A percentile compares a stretch with the other conserved stretches of the same genome.
These are phyloP conservation scores for Bombylius discolor DNA, from an alignment of 2,888 invertebrate genomes.

Conservation along the genomic window DNA sequence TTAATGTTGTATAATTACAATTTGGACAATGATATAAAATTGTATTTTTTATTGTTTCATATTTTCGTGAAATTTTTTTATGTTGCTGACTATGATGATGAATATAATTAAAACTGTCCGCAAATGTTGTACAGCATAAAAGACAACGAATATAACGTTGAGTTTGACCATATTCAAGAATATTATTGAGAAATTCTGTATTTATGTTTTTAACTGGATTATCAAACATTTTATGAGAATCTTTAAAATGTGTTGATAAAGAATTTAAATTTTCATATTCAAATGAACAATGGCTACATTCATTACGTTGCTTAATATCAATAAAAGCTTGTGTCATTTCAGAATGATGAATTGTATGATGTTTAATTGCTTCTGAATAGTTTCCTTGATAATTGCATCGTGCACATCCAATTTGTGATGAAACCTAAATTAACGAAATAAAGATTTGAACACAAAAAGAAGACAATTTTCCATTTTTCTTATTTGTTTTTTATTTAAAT, in stretches of 20 bases:
- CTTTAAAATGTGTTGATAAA: not conserved
- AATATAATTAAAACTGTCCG: not conserved
- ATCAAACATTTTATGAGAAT: not conserved
- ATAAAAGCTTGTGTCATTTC: not conserved
- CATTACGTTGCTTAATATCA: not conserved
- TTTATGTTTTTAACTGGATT: not conserved
- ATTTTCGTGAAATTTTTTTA: not conserved
- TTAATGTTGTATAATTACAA: not conserved
- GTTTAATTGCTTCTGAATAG: not conserved
- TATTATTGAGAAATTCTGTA: not conserved
- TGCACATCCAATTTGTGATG: not conserved
- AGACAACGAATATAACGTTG: slow-evolving; percentile 1
- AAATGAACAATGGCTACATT: slow-evolving; percentile 4
- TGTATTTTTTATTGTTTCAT: not conserved
- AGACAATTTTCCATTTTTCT: no score
- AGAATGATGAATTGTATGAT: not conserved
- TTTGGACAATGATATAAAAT: not conserved
- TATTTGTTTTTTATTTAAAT: no score
- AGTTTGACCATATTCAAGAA: not conserved
- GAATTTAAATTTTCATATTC: not conserved
- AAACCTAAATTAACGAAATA: not conserved
- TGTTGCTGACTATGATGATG: not conserved
- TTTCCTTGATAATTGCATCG: not conserved
- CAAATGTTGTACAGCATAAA: not conserved
- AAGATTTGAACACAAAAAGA: no score